Evolutionary conservation across 2,888 invertebrate genomes (phyloP).

Genomic region (Capitulum mitella): DNA sequence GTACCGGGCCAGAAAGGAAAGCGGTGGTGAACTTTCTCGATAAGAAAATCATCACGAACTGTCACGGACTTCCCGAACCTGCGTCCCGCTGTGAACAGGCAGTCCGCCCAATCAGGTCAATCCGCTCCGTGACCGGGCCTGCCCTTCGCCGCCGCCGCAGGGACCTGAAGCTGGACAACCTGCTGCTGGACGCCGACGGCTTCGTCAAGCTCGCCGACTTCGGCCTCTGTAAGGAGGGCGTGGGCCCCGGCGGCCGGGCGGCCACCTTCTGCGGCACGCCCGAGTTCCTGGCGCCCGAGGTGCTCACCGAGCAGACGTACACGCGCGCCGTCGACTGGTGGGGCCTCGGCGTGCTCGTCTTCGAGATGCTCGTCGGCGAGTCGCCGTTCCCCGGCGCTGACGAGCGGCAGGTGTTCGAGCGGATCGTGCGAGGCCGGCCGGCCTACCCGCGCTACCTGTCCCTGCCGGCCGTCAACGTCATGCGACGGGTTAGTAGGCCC

Average conservation of each 20-base stretch:
- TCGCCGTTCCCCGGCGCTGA: slow-evolving; percentile 99
- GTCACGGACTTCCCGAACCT: no score
- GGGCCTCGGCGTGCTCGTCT: slow-evolving; percentile 97
- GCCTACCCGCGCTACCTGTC: slow-evolving; percentile 96
- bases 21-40: no score
- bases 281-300: slow-evolving; percentile 95
- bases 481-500: slow-evolving; percentile 94
- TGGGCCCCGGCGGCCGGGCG: slow-evolving; percentile 96
- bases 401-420: slow-evolving; percentile 99
- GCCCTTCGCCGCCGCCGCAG: no score
- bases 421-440: slow-evolving; percentile 99
- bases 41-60: no score
- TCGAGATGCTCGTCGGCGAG: slow-evolving; percentile 99
- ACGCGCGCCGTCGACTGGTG: slow-evolving; percentile 99
- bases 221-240: slow-evolving; percentile 96
- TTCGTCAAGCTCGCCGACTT: slow-evolving; percentile 99
- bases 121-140: no score
- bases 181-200: slow-evolving; percentile 93
- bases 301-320: slow-evolving; percentile 95
- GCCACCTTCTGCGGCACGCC: slow-evolving; percentile 99
- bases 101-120: no score
- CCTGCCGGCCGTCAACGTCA: slow-evolving; percentile 95
- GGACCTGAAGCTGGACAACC: slow-evolving; percentile 96
- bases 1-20: no score
- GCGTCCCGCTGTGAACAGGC: no score